Conservation (phyloP, 2,888 invertebrate species). For the Drosophila quinaria region DNA sequence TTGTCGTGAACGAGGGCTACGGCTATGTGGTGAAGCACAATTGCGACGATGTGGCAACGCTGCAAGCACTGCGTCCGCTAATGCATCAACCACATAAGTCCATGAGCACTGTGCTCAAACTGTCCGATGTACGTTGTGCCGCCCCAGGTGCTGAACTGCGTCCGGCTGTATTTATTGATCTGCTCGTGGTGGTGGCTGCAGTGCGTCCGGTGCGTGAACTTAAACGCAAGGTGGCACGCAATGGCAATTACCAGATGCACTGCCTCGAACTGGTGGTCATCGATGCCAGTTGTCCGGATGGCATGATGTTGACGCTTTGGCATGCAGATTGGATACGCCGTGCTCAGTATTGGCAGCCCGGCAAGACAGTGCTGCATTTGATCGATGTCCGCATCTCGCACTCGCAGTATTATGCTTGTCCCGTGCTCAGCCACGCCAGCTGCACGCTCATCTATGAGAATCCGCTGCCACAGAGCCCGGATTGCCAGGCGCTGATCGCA, state of each 20-base stretch:
- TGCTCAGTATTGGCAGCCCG: slow-evolving; percentile 88
- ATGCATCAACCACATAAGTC: slow-evolving; percentile 89
- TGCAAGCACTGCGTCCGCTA: slow-evolving; percentile 86
- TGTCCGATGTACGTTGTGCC: slow-evolving; percentile 75
- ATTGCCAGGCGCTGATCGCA: slow-evolving; percentile 87
- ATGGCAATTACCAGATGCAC: slow-evolving; percentile 73
- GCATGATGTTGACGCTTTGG: slow-evolving; percentile 89
- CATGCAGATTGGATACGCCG: slow-evolving; percentile 90
- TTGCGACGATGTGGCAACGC: slow-evolving; percentile 71
- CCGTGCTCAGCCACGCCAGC: slow-evolving; percentile 86
- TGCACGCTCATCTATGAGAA: slow-evolving; percentile 91
- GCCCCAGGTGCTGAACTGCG: slow-evolving; percentile 28
- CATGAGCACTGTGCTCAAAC: slow-evolving; percentile 65
- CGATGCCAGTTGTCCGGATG: slow-evolving; percentile 88
- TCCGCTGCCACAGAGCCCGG: slow-evolving; percentile 87
- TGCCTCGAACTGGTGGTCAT: slow-evolving; percentile 90
- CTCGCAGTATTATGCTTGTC: slow-evolving; percentile 87
- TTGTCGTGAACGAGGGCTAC: slow-evolving; percentile 89
- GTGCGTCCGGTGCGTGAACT: slow-evolving; percentile 88
- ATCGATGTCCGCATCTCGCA: slow-evolving; percentile 89
- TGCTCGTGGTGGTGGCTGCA: slow-evolving; percentile 90
- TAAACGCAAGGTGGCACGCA: slow-evolving; percentile 80
- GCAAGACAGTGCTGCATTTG: slow-evolving; percentile 90
- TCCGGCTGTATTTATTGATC: slow-evolving; percentile 86
- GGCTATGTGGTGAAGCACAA: slow-evolving; percentile 88